A percentile compares a stretch with the other conserved stretches of the same genome.
These are phyloP conservation scores for Alligator sinensis DNA, from an alignment of 2,113 vertebrate genomes.

Conservation along the genomic window DNA sequence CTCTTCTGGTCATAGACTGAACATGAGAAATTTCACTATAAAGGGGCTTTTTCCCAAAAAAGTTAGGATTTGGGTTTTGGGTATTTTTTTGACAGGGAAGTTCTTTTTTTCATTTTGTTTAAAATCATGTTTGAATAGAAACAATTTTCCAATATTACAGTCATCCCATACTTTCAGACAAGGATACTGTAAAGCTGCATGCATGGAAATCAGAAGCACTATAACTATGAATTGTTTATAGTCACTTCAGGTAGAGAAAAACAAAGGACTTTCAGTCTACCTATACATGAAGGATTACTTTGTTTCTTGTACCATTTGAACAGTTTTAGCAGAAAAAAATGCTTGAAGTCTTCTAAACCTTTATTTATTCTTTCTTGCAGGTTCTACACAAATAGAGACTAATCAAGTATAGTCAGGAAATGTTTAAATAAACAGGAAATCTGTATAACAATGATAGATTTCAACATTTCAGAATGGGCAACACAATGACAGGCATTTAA, in stretches of 20 bases:
- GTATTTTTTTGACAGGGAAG: neutral
- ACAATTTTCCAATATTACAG: neutral
- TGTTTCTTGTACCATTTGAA: neutral
- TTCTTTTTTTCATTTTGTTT: neutral
- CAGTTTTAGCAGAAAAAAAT: neutral
- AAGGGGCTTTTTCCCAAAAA: neutral
- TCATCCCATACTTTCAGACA: neutral
- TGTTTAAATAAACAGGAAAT: conserved; percentile 82
- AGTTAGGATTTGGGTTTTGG: neutral
- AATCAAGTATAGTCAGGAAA: conserved; percentile 76
- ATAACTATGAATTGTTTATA: neutral
- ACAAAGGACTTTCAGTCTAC: neutral
- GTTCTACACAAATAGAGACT: conserved; percentile 64
- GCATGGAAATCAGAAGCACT: neutral
- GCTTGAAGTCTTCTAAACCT: conserved; percentile 12
- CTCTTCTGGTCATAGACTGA: neutral
- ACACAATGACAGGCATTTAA: conserved; percentile 69
- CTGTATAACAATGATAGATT: conserved; percentile 75
- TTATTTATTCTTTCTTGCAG: conserved; percentile 25
- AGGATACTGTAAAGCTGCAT: neutral
- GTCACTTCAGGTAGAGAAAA: neutral
- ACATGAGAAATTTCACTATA: neutral
- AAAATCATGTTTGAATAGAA: neutral
- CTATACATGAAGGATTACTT: neutral
- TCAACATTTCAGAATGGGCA: conserved; percentile 71